Evolutionary conservation across 2,113 vertebrate genomes (phyloP).

Genomic region (Callionymus lyra): DNA sequence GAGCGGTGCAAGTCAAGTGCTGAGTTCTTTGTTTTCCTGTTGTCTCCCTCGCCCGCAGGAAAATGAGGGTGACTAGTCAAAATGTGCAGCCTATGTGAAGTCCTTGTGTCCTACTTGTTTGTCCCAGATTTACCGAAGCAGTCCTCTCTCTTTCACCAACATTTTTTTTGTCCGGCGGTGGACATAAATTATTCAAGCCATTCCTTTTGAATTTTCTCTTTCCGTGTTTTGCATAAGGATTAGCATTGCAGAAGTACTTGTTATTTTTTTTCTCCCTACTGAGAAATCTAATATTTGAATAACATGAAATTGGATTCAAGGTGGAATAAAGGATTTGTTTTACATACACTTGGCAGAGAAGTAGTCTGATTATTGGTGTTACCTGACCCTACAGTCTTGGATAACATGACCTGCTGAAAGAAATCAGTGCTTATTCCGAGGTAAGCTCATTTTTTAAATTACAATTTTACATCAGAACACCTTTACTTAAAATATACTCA

Average conservation of each 20-base stretch:
- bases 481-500: too few relatives aligned
- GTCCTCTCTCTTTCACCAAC: slow-evolving; percentile 19
- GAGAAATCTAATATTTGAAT: slow-evolving; percentile 32
- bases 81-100: slow-evolving; percentile 39
- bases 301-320: slow-evolving; percentile 31
- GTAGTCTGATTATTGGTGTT: too few relatives aligned
- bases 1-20: slow-evolving; percentile 32
- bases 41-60: slow-evolving; percentile 34
- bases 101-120: slow-evolving; percentile 53
- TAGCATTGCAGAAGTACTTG: slow-evolving; percentile 39
- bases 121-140: slow-evolving; percentile 60
- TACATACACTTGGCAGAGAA: neutral
- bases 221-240: slow-evolving; percentile 49
- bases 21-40: slow-evolving; percentile 53
- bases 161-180: slow-evolving; percentile 28
- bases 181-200: slow-evolving; percentile 58
- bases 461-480: too few relatives aligned
- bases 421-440: too few relatives aligned
- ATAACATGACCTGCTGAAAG: too few relatives aligned
- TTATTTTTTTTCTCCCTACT: slow-evolving; percentile 27
- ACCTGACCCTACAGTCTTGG: too few relatives aligned
- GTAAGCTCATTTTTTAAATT: too few relatives aligned
- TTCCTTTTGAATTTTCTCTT: slow-evolving; percentile 47
- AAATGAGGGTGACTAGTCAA: slow-evolving; percentile 52
- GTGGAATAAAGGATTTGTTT: too few relatives aligned